phyloP scores from a whole-genome alignment of 2,113 vertebrate genomes.

The rabbit (Oryctolagus cuniculus) region DNA sequence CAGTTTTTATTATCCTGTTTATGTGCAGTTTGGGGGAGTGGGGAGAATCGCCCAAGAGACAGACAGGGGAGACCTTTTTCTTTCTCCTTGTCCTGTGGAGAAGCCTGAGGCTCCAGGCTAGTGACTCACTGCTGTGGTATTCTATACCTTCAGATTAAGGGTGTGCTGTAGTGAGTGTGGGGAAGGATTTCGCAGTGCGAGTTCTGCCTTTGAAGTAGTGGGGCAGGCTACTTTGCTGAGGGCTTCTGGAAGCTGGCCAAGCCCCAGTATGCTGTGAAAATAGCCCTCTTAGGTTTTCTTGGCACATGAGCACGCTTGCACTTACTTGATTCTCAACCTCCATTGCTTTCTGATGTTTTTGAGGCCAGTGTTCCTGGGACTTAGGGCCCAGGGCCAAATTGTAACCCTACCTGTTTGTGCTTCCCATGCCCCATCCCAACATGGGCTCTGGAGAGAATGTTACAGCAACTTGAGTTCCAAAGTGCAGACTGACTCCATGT shows the following conservation, averaged over 20 bases:
- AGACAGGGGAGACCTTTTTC: slow-evolving; percentile 66
- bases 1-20: slow-evolving; percentile 70
- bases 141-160: slow-evolving; percentile 78
- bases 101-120: slow-evolving; percentile 51
- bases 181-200: slow-evolving; percentile 80
- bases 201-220: slow-evolving; percentile 81
- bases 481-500: not conserved
- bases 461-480: slow-evolving; percentile 23
- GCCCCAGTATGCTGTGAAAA: slow-evolving; percentile 77
- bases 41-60: slow-evolving; percentile 61
- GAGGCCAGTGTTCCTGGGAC: slow-evolving; percentile 54
- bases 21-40: slow-evolving; percentile 16
- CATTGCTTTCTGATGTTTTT: slow-evolving; percentile 68
- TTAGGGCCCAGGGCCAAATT: slow-evolving; percentile 55
- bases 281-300: slow-evolving; percentile 78
- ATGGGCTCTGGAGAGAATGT: slow-evolving; percentile 55
- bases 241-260: slow-evolving; percentile 78
- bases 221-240: slow-evolving; percentile 78
- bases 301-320: slow-evolving; percentile 75
- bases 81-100: slow-evolving; percentile 39
- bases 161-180: slow-evolving; percentile 74
- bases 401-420: slow-evolving; percentile 70
- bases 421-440: slow-evolving; percentile 46
- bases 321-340: slow-evolving; percentile 77
- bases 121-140: slow-evolving; percentile 80